Conservation (phyloP, 2,797 vertebrate species). For the Parotocinclus haroldoi region DNA sequence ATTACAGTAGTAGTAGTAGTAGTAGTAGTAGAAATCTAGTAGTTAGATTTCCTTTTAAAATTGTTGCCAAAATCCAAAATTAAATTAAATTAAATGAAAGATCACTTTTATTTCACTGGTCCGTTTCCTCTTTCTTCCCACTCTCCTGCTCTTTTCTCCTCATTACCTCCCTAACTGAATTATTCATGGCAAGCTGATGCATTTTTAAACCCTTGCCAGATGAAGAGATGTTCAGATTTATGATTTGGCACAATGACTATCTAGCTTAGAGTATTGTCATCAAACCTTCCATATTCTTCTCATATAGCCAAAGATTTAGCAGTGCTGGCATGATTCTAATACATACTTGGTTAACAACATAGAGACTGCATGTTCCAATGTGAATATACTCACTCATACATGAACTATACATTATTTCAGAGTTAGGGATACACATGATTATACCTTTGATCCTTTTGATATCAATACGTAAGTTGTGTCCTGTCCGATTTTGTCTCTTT, state of each 20-base stretch:
- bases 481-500: constrained; percentile 50
- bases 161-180: constrained; percentile 31
- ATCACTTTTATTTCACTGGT: neutral
- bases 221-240: constrained; percentile 28
- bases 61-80: neutral
- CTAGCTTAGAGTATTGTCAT: neutral
- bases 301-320: neutral
- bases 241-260: constrained; percentile 9
- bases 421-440: neutral
- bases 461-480: no score
- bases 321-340: neutral
- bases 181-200: constrained; percentile 29
- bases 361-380: neutral
- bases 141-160: constrained; percentile 10
- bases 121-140: constrained; percentile 1
- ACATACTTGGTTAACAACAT: neutral
- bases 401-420: neutral
- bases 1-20: neutral
- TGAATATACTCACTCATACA: neutral
- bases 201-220: constrained; percentile 31
- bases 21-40: neutral
- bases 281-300: neutral
- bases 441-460: neutral
- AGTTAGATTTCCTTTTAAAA: neutral
- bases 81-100: neutral